Percentiles rank a stretch among this genome's conserved stretches.
phyloP scores from a whole-genome alignment of 2,888 invertebrate genomes.

The Acanthosepion esculentum region DNA sequence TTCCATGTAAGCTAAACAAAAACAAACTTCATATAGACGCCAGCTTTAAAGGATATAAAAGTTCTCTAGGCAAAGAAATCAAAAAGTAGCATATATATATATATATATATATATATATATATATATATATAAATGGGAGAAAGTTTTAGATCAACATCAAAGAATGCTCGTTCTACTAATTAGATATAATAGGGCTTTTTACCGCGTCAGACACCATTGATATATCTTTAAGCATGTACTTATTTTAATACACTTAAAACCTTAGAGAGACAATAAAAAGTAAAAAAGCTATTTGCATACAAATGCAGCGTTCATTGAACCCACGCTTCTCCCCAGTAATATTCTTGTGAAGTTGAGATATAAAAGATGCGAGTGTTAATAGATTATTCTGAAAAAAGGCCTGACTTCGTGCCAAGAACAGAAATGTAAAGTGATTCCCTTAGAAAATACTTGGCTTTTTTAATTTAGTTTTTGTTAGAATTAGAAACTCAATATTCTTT shows the following conservation, averaged over 20 bases:
- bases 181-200: neutral
- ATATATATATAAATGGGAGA: too few species aligned
- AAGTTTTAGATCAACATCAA: neutral
- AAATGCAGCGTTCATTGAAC: neutral
- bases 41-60: too few species aligned
- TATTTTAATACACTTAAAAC: neutral
- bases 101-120: too few species aligned
- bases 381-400: neutral
- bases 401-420: neutral
- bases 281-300: neutral
- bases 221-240: neutral
- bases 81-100: too few species aligned
- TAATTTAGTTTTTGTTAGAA: neutral
- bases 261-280: neutral
- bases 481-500: neutral
- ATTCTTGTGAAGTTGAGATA: neutral
- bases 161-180: neutral
- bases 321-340: neutral
- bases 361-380: neutral
- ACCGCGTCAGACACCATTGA: too few species aligned
- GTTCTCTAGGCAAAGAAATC: neutral
- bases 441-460: neutral
- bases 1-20: too few species aligned
- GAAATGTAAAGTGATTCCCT: neutral
- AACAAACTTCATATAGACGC: too few species aligned